These are phyloP conservation scores for Mimachlamys varia DNA, from an alignment of 2,888 invertebrate genomes.

Conservation along the genomic window DNA sequence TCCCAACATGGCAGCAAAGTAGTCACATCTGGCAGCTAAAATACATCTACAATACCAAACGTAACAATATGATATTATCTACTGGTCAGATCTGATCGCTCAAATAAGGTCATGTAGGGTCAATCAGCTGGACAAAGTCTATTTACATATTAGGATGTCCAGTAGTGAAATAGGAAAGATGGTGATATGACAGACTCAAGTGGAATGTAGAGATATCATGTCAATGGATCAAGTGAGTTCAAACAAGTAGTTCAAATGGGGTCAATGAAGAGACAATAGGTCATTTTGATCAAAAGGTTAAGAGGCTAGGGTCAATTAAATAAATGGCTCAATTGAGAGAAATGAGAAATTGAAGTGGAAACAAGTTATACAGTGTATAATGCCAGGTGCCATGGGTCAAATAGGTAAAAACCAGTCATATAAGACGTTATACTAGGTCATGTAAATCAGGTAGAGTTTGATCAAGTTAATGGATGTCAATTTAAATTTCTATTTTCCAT, in stretches of 20 bases:
- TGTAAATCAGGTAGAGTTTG: not conserved
- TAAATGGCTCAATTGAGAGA: not conserved
- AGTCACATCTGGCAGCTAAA: constrained; percentile 93
- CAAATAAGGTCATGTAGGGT: not conserved
- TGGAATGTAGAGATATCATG: not conserved
- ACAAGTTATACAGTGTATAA: not conserved
- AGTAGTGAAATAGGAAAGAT: no score
- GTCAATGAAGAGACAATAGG: not conserved
- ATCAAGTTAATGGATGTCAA: not conserved
- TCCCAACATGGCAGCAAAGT: constrained; percentile 93
- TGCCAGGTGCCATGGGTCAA: no score
- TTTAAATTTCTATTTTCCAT: no score
- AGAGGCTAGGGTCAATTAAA: no score
- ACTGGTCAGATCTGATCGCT: not conserved
- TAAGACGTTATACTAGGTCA: not conserved
- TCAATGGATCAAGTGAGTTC: not conserved
- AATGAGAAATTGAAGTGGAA: not conserved
- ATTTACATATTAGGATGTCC: no score
- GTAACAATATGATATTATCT: not conserved
- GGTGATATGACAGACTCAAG: not conserved
- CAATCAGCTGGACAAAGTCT: not conserved
- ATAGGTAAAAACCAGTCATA: not conserved
- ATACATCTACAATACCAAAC: constrained; percentile 85
- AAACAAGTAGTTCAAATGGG: not conserved
- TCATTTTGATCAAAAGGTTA: no score